Conservation (phyloP, 2,888 invertebrate genomes). For the Drosophila helvetica region DNA sequence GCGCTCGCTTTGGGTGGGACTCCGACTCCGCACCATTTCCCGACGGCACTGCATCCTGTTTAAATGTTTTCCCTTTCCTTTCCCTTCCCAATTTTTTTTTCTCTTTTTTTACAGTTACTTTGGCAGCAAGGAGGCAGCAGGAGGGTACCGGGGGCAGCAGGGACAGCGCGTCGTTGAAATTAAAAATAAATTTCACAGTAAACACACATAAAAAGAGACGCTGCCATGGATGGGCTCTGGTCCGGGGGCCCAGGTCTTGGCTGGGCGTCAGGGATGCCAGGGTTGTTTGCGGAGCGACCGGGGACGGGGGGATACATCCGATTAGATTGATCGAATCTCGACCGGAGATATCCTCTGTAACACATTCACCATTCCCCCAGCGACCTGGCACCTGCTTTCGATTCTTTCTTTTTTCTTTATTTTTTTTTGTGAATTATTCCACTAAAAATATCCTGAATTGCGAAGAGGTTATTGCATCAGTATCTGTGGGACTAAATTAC, state of each 20-base stretch:
- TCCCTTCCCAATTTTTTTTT: not conserved
- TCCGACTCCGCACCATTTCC: not conserved
- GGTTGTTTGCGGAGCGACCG: not conserved
- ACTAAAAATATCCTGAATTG: too few species aligned
- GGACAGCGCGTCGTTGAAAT: constrained; percentile 65
- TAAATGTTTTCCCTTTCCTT: constrained; percentile 61
- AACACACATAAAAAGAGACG: constrained; percentile 75
- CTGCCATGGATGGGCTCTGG: constrained; percentile 23
- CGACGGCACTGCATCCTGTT: constrained; percentile 67
- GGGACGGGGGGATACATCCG: not conserved
- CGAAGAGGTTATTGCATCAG: too few species aligned
- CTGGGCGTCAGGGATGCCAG: not conserved
- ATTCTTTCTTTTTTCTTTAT: too few species aligned
- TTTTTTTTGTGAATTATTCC: too few species aligned
- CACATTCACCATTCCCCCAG: too few species aligned
- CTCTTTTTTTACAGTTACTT: constrained; percentile 37
- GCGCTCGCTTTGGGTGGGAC: constrained; percentile 44
- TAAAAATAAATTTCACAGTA: constrained; percentile 80
- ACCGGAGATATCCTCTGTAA: not conserved
- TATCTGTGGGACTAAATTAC: too few species aligned
- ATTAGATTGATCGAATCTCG: constrained; percentile 1
- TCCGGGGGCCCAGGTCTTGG: not conserved
- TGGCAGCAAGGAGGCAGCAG: constrained; percentile 31
- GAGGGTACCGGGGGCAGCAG: not conserved
- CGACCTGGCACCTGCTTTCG: too few species aligned